Base-by-base conservation (phyloP, 2,888 invertebrate genomes). In the Rotaria macrura region DNA sequence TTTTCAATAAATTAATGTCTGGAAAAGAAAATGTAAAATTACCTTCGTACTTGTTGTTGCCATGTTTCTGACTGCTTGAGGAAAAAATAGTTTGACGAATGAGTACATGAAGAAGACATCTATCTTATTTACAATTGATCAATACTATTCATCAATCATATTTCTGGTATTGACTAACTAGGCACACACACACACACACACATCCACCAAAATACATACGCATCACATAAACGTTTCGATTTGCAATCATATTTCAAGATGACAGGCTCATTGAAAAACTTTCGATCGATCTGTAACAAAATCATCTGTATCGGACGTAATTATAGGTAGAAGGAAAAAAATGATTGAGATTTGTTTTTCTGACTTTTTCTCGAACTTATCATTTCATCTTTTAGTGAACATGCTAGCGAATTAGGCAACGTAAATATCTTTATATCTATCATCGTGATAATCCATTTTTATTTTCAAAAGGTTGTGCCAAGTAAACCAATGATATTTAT, bases 251-350 rank as follows among this genome's bases (percentile, higher is more conserved):
- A 17, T 20, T 7, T 12, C 25, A 79, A 40, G 25, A 79, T 79
- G 79, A 43, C 79, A 4, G 25, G n/a, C 43, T 7, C 79, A 79
- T 43, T 43, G 17, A 43, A 79, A 43, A 43, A 79, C 20, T 79
- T 79, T 79, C 40, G 79, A 74, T 55, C 74, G 20, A 84, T 86
- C 43, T 86, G 86, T 20, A 54, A 23, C 9, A 86, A 86, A 34
- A 86, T 86, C 23, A 83, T 85, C 34, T 79, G 83, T 25, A 54
- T 86, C 47, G 86, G 86, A 49, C 85, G 57, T 43, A 86, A 86
- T 40, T 86, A 85, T 79, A 84, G 57, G 86, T 86, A 47, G 12
- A n/a, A 34, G 17, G 6, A 65, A 47, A 47, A 1, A 47, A 12
- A 47, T 47, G 9, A 14, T 14, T 47, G 9, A 9, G 25, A 29